A percentile compares a stretch with the other conserved stretches of the same genome.
Conservation (phyloP, 1,140 invertebrate genomes). For the Probaryconus sp. region DNA sequence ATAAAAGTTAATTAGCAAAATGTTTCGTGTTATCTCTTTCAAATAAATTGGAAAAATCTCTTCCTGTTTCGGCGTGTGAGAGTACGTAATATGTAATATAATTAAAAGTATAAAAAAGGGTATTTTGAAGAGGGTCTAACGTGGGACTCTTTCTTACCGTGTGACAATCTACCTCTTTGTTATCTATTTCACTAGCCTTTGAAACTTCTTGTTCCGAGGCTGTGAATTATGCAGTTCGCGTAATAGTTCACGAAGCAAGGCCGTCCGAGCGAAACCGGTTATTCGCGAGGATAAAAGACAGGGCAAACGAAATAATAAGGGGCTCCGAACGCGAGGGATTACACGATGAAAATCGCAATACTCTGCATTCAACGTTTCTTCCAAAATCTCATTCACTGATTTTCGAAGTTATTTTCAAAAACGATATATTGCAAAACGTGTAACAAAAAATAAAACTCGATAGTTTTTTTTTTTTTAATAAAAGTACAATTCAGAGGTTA, state of each 20-base stretch:
- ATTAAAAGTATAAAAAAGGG: too few species aligned
- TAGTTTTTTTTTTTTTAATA: slow-evolving; percentile 3
- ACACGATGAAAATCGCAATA: neutral
- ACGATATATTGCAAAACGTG: neutral
- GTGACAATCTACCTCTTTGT: slow-evolving; percentile 40
- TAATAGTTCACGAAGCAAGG: slow-evolving; percentile 64
- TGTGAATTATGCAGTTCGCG: slow-evolving; percentile 62
- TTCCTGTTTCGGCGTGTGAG: slow-evolving; percentile 7
- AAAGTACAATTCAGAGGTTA: slow-evolving; percentile 27
- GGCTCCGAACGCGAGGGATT: slow-evolving; percentile 7
- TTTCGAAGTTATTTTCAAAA: too few species aligned
- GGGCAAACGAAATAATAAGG: slow-evolving; percentile 39
- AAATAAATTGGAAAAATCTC: slow-evolving; percentile 17
- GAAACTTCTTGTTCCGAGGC: slow-evolving; percentile 31
- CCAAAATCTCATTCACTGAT: too few species aligned
- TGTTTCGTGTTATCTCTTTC: too few species aligned
- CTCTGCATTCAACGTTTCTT: neutral
- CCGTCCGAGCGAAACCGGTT: slow-evolving; percentile 61
- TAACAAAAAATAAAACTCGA: neutral
- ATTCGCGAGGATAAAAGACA: slow-evolving; percentile 45
- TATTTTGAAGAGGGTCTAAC: slow-evolving; percentile 24
- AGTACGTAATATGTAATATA: too few species aligned
- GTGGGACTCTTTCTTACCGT: slow-evolving; percentile 12
- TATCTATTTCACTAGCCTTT: slow-evolving; percentile 32
- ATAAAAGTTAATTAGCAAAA: too few species aligned